Evolutionary conservation across 2,888 invertebrate genomes (phyloP).

Genomic region (Drosophila algonquin): DNA sequence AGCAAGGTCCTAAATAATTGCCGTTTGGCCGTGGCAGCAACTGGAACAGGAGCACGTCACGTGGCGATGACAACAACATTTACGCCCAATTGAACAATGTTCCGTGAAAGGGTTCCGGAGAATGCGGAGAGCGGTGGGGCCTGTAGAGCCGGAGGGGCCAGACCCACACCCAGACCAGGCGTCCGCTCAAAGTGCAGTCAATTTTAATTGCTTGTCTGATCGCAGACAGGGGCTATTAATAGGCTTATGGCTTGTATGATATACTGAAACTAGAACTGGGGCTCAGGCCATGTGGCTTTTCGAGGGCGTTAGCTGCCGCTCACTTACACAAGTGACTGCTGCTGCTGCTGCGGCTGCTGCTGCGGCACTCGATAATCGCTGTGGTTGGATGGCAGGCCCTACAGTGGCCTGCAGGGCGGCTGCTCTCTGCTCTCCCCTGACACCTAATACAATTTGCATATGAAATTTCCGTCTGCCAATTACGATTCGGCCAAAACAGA

Average conservation of each 20-base stretch:
- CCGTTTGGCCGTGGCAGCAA: conserved; percentile 29
- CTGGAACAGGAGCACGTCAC: conserved; percentile 48
- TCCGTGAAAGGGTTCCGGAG: conserved; percentile 1
- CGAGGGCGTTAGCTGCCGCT: conserved; percentile 50
- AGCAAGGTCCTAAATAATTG: conserved; percentile 45
- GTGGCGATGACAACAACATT: conserved; percentile 54
- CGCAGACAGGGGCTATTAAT: conserved; percentile 76
- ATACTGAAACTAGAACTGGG: conserved; percentile 53
- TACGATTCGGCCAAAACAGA: conserved; percentile 61
- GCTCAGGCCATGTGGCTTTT: conserved; percentile 58
- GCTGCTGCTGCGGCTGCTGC: conserved; percentile 25
- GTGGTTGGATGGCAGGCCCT: conserved; percentile 57
- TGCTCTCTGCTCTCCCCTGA: conserved; percentile 15
- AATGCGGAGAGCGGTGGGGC: neutral
- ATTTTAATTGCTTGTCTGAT: conserved; percentile 77
- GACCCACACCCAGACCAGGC: conserved; percentile 3
- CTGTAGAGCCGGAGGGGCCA: neutral
- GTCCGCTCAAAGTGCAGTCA: conserved; percentile 71
- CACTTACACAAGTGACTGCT: conserved; percentile 35
- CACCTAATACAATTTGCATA: conserved; percentile 68
- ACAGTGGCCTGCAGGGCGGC: neutral
- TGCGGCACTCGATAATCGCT: conserved; percentile 64
- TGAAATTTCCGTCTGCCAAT: conserved; percentile 62
- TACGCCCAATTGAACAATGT: conserved; percentile 69
- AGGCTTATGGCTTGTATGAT: conserved; percentile 75